Evolutionary conservation across 2,797 vertebrate genomes (phyloP).

Genomic region (Bufotes viridis): DNA sequence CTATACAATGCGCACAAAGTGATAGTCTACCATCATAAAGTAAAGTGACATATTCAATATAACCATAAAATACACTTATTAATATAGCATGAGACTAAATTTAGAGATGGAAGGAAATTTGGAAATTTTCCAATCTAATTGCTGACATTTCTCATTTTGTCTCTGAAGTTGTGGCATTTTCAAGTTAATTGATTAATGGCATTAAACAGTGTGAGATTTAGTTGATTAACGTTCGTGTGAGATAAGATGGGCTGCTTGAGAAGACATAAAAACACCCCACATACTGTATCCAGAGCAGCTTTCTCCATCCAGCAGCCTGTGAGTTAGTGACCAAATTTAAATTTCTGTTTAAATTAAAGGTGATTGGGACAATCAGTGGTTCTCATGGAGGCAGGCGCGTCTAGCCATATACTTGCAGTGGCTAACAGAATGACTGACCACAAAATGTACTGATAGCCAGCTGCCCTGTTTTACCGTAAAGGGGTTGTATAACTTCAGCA

Average conservation of each 20-base stretch:
- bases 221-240: neutral
- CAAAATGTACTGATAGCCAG: neutral
- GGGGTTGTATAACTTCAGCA: too few relatives aligned
- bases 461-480: too few relatives aligned
- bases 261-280: neutral
- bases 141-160: constrained; percentile 34
- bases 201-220: constrained; percentile 18
- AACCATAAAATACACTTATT: too few relatives aligned
- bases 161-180: constrained; percentile 21
- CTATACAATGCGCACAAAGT: neutral
- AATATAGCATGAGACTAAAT: neutral
- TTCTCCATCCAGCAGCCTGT: neutral
- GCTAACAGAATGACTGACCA: neutral
- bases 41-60: neutral
- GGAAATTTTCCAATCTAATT: constrained; percentile 8
- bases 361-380: too few relatives aligned
- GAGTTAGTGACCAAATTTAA: neutral
- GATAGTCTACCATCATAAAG: neutral
- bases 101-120: neutral
- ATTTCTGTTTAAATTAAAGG: neutral
- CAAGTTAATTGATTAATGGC: constrained; percentile 7
- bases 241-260: neutral
- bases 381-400: too few relatives aligned
- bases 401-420: neutral
- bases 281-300: neutral